phyloP scores from a whole-genome alignment of 2,113 vertebrate genomes.

The Oreochromis tanganicae region DNA sequence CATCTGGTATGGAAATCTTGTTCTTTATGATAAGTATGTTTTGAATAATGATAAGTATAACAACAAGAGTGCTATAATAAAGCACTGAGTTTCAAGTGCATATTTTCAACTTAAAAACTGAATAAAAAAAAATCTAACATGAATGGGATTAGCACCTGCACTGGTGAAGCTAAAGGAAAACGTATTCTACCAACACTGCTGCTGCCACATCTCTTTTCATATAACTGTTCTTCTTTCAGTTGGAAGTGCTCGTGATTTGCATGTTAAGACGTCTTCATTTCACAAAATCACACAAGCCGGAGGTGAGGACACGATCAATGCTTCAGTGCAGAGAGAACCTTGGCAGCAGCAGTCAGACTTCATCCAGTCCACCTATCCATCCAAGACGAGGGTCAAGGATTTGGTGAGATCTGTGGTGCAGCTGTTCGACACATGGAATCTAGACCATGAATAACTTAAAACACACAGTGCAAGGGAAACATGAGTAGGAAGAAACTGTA shows the following conservation, averaged over 20 bases:
- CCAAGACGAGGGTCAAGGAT: neutral
- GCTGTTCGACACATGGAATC: constrained; percentile 21
- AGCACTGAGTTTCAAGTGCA: neutral
- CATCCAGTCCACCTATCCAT: neutral
- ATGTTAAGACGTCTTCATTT: neutral
- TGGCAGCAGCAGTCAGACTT: neutral
- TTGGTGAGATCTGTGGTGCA: neutral
- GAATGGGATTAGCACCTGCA: neutral
- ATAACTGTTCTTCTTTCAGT: neutral
- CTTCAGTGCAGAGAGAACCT: neutral
- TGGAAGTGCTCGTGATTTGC: neutral
- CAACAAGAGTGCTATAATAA: neutral
- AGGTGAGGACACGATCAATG: neutral
- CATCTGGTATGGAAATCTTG: neutral
- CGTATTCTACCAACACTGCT: neutral
- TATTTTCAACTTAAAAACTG: neutral
- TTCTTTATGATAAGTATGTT: neutral
- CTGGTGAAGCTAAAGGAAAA: neutral
- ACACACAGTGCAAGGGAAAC: neutral
- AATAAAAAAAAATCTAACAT: neutral
- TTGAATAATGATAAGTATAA: neutral
- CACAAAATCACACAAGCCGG: neutral
- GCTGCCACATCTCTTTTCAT: neutral
- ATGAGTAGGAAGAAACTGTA: neutral
- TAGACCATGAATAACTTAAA: neutral